phyloP scores from a whole-genome alignment of 1,140 invertebrate genomes.

The Acyrthosiphon pisum region DNA sequence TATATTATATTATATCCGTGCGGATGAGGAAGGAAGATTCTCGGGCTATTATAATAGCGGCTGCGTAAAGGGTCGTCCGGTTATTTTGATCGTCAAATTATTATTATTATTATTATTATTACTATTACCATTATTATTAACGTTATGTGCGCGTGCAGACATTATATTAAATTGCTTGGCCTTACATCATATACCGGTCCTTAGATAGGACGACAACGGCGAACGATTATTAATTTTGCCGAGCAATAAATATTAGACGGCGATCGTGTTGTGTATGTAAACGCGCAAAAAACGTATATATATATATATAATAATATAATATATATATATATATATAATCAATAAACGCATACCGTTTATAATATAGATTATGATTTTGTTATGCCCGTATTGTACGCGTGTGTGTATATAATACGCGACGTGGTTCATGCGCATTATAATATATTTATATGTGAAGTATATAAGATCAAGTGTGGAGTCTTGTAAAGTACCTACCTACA shows the following conservation, averaged over 20 bases:
- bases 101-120: slow-evolving; percentile 13
- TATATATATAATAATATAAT: too few relatives aligned
- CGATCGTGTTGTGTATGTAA: not conserved
- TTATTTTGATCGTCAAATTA: slow-evolving; percentile 4
- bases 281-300: not conserved
- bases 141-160: not conserved
- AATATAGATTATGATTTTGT: slow-evolving; percentile 6
- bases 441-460: not conserved
- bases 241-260: not conserved
- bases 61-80: not conserved
- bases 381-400: not conserved
- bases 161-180: not conserved
- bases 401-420: not conserved
- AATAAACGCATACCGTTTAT: not conserved
- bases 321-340: not conserved
- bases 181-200: not conserved
- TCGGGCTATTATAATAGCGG: slow-evolving; percentile 1
- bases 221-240: not conserved
- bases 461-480: not conserved
- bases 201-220: not conserved
- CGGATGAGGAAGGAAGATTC: not conserved
- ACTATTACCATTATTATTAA: not conserved
- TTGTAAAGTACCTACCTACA: not conserved
- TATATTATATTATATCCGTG: not conserved
- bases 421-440: not conserved